Base-by-base conservation (phyloP, 2,797 vertebrate genomes). In the Strix occidentalis region DNA sequence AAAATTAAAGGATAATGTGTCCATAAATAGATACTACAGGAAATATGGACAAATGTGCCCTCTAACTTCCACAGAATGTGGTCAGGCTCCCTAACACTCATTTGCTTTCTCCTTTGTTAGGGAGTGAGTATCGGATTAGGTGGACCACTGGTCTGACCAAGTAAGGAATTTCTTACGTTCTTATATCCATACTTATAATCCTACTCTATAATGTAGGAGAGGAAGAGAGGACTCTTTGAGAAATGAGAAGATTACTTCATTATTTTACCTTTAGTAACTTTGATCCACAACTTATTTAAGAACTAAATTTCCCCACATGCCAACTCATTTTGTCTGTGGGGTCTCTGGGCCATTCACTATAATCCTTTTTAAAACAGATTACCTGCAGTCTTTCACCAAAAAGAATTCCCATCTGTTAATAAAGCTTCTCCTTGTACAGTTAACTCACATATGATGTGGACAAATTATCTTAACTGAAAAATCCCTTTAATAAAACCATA, bases 391-490 rank as follows among this genome's bases (percentile, higher is more conserved):
- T 76, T 95, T 70, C 53, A 24, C 33, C 7, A 56, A 57, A 91
- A 77, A 53, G 0, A 60, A 65, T 65, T 53, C 18, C 11, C 8
- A 87, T 29, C 15, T 78, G 13, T 89, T 89, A 58, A 60, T 83
- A 68, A 89, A 89, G 29, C 12, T 79, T 37, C n/a, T 91, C 4
- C 6, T 9, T 50, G 33, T 85, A 77, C n/a, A 54, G 26, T 92
- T 87, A 85, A 29, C 11, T 88, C 69, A 46, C 24, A 51, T 29
- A 35, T 31, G 60, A 91, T 64, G 16, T 64, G 41, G 33, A 83
- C n/a, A 85, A 89, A 78, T 91, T 75, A 69, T 84, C 87, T 91
- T 91, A 89, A 71, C 65, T 78, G 57, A 92, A 94, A 97, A 94
- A 77, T 82, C 29, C 58, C 26, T 89, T 94, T 85, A 93, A 92